phyloP scores from a whole-genome alignment of 2,797 vertebrate species.

The Fistularia commersonii region DNA sequence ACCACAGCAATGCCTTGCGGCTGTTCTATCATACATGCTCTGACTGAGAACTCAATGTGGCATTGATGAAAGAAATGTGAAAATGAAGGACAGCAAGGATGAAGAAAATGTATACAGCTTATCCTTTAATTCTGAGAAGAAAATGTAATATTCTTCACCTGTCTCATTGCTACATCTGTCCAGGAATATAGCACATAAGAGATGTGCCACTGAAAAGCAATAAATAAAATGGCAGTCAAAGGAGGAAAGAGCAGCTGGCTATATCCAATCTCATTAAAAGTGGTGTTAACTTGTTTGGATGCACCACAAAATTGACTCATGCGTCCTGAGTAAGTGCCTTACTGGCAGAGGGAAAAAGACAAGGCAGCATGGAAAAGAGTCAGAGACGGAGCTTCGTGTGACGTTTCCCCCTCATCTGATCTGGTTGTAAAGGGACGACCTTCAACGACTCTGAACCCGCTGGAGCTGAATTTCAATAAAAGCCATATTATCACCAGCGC shows the following conservation, averaged over 20 bases:
- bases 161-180: background rate
- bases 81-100: slow-evolving; percentile 1
- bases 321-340: slow-evolving; percentile 29
- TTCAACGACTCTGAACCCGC: slow-evolving; percentile 73
- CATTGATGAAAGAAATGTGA: slow-evolving; percentile 25
- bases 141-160: slow-evolving; percentile 7
- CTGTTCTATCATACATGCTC: slow-evolving; percentile 9
- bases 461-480: slow-evolving; percentile 75
- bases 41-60: slow-evolving; percentile 28
- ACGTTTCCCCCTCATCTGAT: slow-evolving; percentile 24
- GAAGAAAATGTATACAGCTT: slow-evolving; percentile 23
- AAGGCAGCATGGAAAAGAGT: slow-evolving; percentile 30
- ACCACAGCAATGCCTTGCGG: slow-evolving; percentile 25
- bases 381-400: slow-evolving; percentile 12
- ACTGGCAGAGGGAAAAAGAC: slow-evolving; percentile 30
- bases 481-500: slow-evolving; percentile 68
- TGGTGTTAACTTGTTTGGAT: slow-evolving; percentile 64
- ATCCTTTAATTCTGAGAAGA: slow-evolving; percentile 21
- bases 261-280: slow-evolving; percentile 56
- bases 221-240: slow-evolving; percentile 24
- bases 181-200: slow-evolving; percentile 15
- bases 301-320: slow-evolving; percentile 50
- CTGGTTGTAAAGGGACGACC: slow-evolving; percentile 58
- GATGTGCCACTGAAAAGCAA: slow-evolving; percentile 27
- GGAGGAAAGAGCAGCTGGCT: slow-evolving; percentile 26